Conservation (phyloP, 2,888 invertebrate species). For the Ormyrus pomaceus region DNA sequence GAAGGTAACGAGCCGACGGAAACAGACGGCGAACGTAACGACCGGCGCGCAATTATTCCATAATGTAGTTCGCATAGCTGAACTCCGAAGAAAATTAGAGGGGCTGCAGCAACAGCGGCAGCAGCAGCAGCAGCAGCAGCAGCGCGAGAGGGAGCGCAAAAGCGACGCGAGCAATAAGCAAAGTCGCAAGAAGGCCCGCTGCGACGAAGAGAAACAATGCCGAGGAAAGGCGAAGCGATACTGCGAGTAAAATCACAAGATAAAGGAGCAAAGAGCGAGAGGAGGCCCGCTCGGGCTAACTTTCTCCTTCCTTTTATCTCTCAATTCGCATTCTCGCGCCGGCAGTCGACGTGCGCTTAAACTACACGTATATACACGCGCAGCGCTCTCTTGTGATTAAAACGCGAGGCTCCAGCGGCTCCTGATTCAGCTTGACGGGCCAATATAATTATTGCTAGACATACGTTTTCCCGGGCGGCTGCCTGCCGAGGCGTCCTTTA, state of each 20-base stretch:
- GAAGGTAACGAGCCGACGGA: conserved; percentile 56
- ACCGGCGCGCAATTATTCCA: conserved; percentile 69
- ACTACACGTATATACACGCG: conserved; percentile 59
- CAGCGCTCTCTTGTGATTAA: conserved; percentile 4
- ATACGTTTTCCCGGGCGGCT: no score
- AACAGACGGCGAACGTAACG: conserved; percentile 58
- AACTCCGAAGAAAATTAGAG: conserved; percentile 71
- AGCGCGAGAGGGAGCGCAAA: conserved; percentile 49
- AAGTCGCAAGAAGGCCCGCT: conserved; percentile 55
- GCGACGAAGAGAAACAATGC: conserved; percentile 9
- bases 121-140: not conserved
- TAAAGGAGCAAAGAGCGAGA: not conserved
- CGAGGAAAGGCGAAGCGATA: conserved; percentile 6
- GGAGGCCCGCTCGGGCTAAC: conserved; percentile 61
- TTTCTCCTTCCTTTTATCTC: conserved; percentile 72
- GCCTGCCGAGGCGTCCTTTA: not conserved
- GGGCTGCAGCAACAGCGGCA: conserved; percentile 55
- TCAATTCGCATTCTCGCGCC: conserved; percentile 70
- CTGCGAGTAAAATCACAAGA: not conserved
- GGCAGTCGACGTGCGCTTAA: conserved; percentile 68
- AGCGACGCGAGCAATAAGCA: conserved; percentile 53
- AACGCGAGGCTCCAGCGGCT: not conserved
- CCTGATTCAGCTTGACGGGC: not conserved
- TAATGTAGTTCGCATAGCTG: conserved; percentile 71
- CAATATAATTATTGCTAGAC: not conserved